A percentile compares a stretch with the other conserved stretches of the same genome.
These are phyloP conservation scores for Emydura subglobosa DNA, from an alignment of 2,113 vertebrate species.

Conservation along the genomic window DNA sequence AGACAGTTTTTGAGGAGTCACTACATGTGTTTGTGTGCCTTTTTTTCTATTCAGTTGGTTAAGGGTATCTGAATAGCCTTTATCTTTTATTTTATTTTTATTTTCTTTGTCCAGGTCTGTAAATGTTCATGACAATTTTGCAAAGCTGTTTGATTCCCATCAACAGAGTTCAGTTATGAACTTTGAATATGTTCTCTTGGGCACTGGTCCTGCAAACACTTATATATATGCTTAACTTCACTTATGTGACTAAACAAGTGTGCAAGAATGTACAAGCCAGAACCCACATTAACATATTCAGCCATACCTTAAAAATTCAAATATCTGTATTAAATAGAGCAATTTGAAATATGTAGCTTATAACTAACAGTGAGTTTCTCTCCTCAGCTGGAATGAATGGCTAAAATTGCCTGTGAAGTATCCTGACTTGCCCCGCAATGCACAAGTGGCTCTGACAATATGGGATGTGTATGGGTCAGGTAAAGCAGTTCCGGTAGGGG, in stretches of 20 bases:
- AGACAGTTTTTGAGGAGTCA: neutral
- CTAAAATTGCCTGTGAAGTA: slow-evolving; percentile 96
- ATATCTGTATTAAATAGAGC: neutral
- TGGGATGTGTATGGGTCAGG: slow-evolving; percentile 98
- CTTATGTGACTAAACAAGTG: neutral
- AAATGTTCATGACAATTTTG: neutral
- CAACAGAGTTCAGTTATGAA: neutral
- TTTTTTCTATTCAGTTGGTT: neutral
- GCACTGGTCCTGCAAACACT: neutral
- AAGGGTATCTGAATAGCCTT: neutral
- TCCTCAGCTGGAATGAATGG: slow-evolving; percentile 96
- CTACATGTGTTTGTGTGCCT: neutral
- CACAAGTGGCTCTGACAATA: slow-evolving; percentile 95
- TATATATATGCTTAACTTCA: fast-evolving
- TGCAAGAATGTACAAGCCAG: neutral
- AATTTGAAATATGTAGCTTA: neutral
- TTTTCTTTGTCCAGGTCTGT: neutral
- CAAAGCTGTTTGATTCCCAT: neutral
- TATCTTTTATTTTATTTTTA: neutral
- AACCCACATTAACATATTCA: neutral
- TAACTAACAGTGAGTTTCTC: neutral
- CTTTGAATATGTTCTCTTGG: neutral
- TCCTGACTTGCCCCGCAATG: slow-evolving; percentile 94
- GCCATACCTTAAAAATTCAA: neutral
- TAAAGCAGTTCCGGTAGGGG: slow-evolving; percentile 94